Conservation (phyloP, 2,113 vertebrate species). For the Parotia lawesii region DNA sequence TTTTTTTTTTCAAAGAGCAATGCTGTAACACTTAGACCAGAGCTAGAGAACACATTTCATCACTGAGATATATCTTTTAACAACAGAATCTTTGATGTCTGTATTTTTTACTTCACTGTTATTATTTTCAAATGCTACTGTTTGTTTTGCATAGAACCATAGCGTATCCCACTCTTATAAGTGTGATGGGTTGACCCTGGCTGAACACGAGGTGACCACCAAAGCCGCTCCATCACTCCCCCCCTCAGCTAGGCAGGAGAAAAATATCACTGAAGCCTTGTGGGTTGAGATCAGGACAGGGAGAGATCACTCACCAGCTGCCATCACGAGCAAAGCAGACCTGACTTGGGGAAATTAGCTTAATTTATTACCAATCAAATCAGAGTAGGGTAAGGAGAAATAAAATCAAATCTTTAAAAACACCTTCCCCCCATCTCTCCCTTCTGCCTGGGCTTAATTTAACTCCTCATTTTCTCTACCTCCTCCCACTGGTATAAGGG, state of each 20-base stretch:
- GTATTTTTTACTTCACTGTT: neutral
- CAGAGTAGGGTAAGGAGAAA: neutral
- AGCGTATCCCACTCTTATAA: fast-evolving
- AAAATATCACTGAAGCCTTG: neutral
- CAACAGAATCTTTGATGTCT: neutral
- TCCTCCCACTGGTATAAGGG: neutral
- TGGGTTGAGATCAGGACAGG: neutral
- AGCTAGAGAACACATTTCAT: constrained; percentile 10
- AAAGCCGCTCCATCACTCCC: neutral
- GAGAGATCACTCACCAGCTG: neutral
- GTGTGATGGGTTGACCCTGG: neutral
- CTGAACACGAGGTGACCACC: neutral
- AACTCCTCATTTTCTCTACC: neutral
- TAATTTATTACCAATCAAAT: neutral
- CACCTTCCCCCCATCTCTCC: fast-evolving
- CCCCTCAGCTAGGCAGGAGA: neutral
- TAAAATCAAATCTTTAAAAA: neutral
- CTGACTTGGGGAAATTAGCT: neutral
- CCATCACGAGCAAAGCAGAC: fast-evolving
- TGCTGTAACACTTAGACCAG: constrained; percentile 29
- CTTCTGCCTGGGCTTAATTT: neutral
- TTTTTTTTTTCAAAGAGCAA: neutral
- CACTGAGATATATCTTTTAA: neutral
- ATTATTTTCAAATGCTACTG: neutral
- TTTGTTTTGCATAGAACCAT: neutral